Conservation (phyloP, 2,888 invertebrate species). For the Oeneis ivallda region DNA sequence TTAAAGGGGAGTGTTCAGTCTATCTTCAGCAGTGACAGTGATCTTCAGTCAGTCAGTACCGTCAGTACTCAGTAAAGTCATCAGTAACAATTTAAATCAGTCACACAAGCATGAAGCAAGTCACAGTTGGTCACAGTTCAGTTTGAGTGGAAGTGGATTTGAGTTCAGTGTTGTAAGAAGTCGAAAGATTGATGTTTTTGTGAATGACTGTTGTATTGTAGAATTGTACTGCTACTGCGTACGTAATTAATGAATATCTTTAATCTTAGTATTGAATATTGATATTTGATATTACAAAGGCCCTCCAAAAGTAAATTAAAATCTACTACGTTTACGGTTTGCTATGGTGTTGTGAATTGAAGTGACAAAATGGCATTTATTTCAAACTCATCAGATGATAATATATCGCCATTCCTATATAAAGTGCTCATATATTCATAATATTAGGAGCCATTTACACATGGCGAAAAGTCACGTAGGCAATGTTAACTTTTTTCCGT, state of each 20-base stretch:
- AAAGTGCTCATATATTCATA: slow-evolving; percentile 35
- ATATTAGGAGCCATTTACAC: slow-evolving; percentile 76
- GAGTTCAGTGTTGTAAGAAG: too few species aligned
- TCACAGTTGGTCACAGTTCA: too few species aligned
- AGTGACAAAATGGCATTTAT: slow-evolving; percentile 33
- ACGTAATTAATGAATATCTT: too few species aligned
- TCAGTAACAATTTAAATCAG: too few species aligned
- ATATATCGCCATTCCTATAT: slow-evolving; percentile 29
- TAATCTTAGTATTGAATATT: slow-evolving; percentile 1
- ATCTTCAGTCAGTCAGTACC: too few species aligned
- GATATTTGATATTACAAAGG: not conserved
- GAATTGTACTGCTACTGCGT: slow-evolving; percentile 7
- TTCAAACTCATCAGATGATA: slow-evolving; percentile 22
- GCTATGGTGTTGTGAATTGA: not conserved
- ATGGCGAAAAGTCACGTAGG: slow-evolving; percentile 79
- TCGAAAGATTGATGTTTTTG: too few species aligned
- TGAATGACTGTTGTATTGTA: slow-evolving; percentile 1
- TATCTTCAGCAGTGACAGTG: too few species aligned
- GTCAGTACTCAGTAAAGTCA: too few species aligned
- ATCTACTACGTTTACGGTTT: not conserved
- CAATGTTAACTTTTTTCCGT: slow-evolving; percentile 46
- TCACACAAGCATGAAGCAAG: too few species aligned
- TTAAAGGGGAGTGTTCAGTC: too few species aligned
- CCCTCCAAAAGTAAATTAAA: not conserved
- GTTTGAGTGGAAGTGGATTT: too few species aligned